A percentile compares a stretch with the other conserved stretches of the same genome.
Evolutionary conservation across 2,888 invertebrate genomes (phyloP).

Genomic region (Cephus runcator): DNA sequence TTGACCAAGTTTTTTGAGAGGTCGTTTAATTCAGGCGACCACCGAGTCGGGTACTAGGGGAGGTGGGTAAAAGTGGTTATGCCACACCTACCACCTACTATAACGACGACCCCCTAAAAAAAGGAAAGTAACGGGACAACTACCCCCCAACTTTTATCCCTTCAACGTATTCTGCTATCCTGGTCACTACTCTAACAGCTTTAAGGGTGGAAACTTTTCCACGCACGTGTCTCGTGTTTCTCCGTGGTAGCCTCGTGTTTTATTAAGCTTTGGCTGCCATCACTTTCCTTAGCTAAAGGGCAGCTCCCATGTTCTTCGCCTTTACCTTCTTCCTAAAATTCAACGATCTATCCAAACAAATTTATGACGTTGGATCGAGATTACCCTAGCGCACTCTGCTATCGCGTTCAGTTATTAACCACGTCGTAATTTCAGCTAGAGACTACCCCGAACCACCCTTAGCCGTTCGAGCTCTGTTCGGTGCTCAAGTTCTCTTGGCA

Average conservation of each 20-base stretch:
- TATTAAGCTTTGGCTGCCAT: constrained; percentile 30
- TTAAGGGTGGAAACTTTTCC: constrained; percentile 30
- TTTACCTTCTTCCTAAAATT: neutral
- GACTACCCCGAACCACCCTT: neutral
- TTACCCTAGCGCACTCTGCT: neutral
- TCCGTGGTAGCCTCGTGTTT: constrained; percentile 31
- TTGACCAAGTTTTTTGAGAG: constrained; percentile 17
- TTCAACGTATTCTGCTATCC: neutral
- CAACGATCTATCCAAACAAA: neutral
- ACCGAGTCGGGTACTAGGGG: neutral
- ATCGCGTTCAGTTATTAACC: neutral
- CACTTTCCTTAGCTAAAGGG: neutral
- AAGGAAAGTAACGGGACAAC: constrained; percentile 33
- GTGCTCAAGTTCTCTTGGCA: neutral
- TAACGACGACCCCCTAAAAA: constrained; percentile 4
- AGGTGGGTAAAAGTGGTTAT: neutral
- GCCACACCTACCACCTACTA: neutral
- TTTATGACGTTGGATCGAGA: neutral
- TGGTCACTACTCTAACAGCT: constrained; percentile 21
- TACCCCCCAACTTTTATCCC: constrained; percentile 8
- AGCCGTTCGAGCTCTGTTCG: neutral
- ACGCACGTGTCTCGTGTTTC: constrained; percentile 48
- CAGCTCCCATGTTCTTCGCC: neutral
- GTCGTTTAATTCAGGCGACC: constrained; percentile 29
- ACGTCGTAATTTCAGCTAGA: neutral